phyloP scores from a whole-genome alignment of 2,888 invertebrate species.

The Frankliniella fusca region DNA sequence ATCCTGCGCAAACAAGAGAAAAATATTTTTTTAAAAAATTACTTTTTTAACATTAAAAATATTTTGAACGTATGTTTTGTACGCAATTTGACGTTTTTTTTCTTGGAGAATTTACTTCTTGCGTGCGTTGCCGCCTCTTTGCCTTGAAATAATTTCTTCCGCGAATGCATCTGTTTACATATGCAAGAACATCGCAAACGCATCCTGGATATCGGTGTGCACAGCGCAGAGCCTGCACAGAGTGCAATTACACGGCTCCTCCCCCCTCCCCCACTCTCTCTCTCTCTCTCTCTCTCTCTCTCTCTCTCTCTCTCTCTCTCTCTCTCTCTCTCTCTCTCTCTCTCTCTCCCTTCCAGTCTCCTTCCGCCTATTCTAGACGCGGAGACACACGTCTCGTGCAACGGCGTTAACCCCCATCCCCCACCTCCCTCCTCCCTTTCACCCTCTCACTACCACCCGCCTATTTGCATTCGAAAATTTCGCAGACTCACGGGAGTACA shows the following conservation, averaged over 20 bases:
- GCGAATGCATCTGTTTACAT: background rate
- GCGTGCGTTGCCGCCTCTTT: too few species aligned
- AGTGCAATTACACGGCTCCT: background rate
- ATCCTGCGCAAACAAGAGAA: too few species aligned
- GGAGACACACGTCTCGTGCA: too few species aligned
- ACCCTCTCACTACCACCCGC: background rate
- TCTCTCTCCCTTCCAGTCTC: background rate
- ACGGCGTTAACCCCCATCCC: background rate
- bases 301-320: background rate
- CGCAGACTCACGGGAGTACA: background rate
- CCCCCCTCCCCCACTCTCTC: background rate
- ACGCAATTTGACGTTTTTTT: too few species aligned
- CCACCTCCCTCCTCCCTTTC: too few species aligned
- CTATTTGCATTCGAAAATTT: constrained; percentile 6
- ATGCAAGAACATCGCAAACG: background rate
- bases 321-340: too few species aligned
- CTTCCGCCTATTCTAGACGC: background rate
- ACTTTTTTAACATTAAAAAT: too few species aligned
- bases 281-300: background rate
- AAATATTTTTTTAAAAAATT: too few species aligned
- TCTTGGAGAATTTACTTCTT: too few species aligned
- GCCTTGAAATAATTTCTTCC: too few species aligned
- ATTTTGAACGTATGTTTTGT: too few species aligned
- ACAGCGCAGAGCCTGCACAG: background rate
- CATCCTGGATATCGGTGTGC: background rate